phyloP scores from a whole-genome alignment of 2,888 invertebrate genomes.

The Aporophyla nigra region DNA sequence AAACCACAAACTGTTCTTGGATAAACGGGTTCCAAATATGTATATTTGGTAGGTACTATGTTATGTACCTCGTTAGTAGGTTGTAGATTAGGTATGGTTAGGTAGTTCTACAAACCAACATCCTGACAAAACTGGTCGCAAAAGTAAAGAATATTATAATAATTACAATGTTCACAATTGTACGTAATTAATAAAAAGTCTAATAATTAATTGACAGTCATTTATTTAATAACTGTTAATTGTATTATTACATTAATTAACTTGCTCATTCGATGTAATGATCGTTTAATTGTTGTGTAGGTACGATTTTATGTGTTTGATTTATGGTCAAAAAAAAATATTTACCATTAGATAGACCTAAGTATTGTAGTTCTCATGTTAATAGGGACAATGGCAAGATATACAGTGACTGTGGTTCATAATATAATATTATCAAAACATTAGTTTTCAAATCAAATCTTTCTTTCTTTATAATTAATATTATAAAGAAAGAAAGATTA shows the following conservation, averaged over 20 bases:
- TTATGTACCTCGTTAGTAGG: no score
- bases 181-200: neutral
- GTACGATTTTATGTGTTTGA: neutral
- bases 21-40: neutral
- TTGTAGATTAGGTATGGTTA: no score
- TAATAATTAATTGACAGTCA: constrained; percentile 19
- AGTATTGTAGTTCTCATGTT: no score
- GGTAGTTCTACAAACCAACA: neutral
- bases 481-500: no score
- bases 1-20: neutral
- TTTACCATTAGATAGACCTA: no score
- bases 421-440: neutral
- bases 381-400: neutral
- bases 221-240: constrained; percentile 16
- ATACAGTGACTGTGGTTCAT: neutral
- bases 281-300: neutral
- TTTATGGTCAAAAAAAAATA: neutral
- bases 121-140: neutral
- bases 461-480: no score
- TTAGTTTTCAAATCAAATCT: no score
- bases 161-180: neutral
- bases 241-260: constrained; percentile 13
- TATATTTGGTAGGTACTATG: neutral
- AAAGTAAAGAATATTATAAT: neutral
- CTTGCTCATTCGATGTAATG: neutral